These are phyloP conservation scores for Agrilus cyanescens DNA, from an alignment of 2,888 invertebrate genomes.

Conservation along the genomic window DNA sequence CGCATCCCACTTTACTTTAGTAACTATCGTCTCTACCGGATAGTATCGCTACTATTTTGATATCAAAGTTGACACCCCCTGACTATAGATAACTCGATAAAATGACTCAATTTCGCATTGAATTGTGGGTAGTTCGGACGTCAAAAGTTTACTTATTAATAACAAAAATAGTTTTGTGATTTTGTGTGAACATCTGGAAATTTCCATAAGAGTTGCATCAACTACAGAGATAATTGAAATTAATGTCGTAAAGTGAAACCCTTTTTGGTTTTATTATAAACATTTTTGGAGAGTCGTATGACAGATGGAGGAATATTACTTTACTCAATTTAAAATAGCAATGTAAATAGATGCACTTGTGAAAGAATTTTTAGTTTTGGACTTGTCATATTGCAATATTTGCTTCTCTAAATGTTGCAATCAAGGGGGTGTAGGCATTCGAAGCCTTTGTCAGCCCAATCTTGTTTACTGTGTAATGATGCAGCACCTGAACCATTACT, in stretches of 20 bases:
- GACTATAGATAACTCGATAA: constrained; percentile 5
- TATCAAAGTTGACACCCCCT: no score
- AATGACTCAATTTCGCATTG: constrained; percentile 13
- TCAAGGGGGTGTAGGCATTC: constrained; percentile 30
- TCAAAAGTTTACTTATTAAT: constrained; percentile 27
- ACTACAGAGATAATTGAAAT: not conserved
- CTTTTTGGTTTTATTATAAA: not conserved
- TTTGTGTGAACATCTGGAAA: constrained; percentile 25
- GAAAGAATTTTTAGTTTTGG: not conserved
- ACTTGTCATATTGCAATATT: not conserved
- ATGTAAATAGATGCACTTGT: constrained; percentile 7
- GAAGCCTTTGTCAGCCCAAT: constrained; percentile 29
- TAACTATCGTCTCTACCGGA: no score
- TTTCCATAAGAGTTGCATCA: constrained; percentile 13
- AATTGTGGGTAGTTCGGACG: constrained; percentile 19
- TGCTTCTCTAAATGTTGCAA: constrained; percentile 27
- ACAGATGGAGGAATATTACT: not conserved
- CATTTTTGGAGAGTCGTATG: not conserved
- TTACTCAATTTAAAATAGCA: constrained; percentile 4
- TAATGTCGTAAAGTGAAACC: constrained; percentile 8
- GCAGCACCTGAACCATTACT: constrained; percentile 47
- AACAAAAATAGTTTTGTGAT: constrained; percentile 28
- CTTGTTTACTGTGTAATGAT: constrained; percentile 33
- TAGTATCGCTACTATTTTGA: no score
- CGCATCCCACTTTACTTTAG: no score